These are phyloP conservation scores for Sphaeramia orbicularis DNA, from an alignment of 2,797 vertebrate genomes.

Conservation along the genomic window DNA sequence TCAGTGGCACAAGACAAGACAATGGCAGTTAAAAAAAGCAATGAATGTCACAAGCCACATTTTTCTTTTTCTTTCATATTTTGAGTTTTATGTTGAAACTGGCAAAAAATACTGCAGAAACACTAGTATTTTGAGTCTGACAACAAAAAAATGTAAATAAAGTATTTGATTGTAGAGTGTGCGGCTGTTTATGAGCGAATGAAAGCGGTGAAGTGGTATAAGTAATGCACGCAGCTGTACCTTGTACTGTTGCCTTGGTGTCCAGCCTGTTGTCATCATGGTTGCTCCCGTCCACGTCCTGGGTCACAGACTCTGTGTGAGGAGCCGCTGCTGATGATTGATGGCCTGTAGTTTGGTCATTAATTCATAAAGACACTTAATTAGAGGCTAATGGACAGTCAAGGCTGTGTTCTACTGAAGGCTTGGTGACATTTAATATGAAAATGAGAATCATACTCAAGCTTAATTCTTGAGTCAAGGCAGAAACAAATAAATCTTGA, in stretches of 20 bases:
- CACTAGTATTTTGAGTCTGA: slow-evolving; percentile 7
- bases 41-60: too few species aligned
- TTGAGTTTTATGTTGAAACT: background rate
- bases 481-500: slow-evolving; percentile 23
- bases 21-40: too few species aligned
- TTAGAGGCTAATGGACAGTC: slow-evolving; percentile 73
- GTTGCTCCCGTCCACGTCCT: slow-evolving; percentile 92
- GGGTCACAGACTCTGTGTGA: slow-evolving; percentile 93
- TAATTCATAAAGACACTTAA: slow-evolving; percentile 79
- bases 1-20: too few species aligned
- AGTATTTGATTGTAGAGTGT: background rate
- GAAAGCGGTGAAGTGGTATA: slow-evolving; percentile 76
- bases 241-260: slow-evolving; percentile 94
- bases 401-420: slow-evolving; percentile 45
- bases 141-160: background rate
- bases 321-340: slow-evolving; percentile 88
- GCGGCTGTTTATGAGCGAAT: background rate
- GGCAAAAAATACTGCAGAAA: background rate
- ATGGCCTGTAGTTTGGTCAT: slow-evolving; percentile 80
- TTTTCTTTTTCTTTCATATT: too few species aligned
- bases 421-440: slow-evolving; percentile 68
- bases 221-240: slow-evolving; percentile 88
- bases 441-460: slow-evolving; percentile 53
- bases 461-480: slow-evolving; percentile 16
- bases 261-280: slow-evolving; percentile 78